phyloP scores from a whole-genome alignment of 2,797 vertebrate genomes.

The Buceros bicornis region DNA sequence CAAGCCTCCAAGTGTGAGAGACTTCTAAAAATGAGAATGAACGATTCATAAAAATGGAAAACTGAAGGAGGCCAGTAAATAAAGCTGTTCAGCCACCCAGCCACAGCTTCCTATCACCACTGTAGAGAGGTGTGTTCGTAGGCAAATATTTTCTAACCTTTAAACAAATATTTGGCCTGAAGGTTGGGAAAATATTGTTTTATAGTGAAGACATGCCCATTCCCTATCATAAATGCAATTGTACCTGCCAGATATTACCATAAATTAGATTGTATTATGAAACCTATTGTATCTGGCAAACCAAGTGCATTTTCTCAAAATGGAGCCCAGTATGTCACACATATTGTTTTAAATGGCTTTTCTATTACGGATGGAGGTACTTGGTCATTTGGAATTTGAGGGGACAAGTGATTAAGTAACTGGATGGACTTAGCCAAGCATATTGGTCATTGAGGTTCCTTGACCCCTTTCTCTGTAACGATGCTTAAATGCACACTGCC shows the following conservation, averaged over 20 bases:
- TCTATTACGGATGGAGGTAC: not conserved
- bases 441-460: not conserved
- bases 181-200: constrained; percentile 18
- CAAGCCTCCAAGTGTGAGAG: not conserved
- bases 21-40: constrained; percentile 36
- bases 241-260: not conserved
- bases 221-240: not conserved
- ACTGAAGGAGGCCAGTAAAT: constrained; percentile 11
- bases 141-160: constrained; percentile 22
- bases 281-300: not conserved
- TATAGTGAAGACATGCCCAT: not conserved
- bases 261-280: not conserved
- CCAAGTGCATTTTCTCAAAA: not conserved
- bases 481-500: not conserved
- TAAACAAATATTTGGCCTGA: constrained; percentile 49
- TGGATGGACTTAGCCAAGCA: not conserved
- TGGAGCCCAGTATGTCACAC: not conserved
- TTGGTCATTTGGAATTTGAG: not conserved
- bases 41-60: constrained; percentile 53
- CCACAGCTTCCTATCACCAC: not conserved
- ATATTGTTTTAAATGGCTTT: not conserved
- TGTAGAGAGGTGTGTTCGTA: not conserved
- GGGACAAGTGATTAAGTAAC: constrained; percentile 8
- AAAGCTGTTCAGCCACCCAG: constrained; percentile 2
- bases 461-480: not conserved